Evolutionary conservation across 1,140 invertebrate genomes (phyloP).

Genomic region (Neodiprion fabricii): DNA sequence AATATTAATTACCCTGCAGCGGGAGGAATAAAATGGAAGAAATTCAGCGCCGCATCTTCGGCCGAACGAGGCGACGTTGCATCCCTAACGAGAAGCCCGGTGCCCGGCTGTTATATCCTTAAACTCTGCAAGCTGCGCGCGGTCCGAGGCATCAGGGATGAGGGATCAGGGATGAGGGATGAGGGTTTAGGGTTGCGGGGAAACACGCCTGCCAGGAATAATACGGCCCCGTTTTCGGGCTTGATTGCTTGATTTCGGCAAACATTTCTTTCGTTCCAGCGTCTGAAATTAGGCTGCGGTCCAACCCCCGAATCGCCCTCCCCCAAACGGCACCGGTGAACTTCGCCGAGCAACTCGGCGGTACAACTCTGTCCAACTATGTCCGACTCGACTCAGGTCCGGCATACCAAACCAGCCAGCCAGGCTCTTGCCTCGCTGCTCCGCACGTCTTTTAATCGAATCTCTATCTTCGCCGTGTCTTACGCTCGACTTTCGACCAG

Average conservation of each 20-base stretch:
- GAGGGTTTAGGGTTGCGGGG: constrained; percentile 32
- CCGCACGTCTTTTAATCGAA: constrained; percentile 6
- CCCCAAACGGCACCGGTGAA: neutral
- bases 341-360: neutral
- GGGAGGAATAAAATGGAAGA: constrained; percentile 56
- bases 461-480: neutral
- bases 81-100: neutral
- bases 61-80: constrained; percentile 33
- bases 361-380: neutral
- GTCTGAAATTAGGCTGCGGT: constrained; percentile 39
- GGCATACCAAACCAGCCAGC: neutral
- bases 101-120: neutral
- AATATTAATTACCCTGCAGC: constrained; percentile 53
- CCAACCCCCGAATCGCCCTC: constrained; percentile 24
- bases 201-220: constrained; percentile 45
- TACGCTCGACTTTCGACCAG: no score
- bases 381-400: neutral
- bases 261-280: constrained; percentile 33
- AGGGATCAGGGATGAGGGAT: constrained; percentile 24
- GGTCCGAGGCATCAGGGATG: constrained; percentile 5
- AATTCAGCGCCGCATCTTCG: constrained; percentile 19
- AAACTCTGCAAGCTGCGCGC: neutral
- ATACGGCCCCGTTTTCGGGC: constrained; percentile 29
- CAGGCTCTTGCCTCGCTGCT: neutral
- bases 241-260: constrained; percentile 51